Base-by-base conservation (phyloP, 35 echinoderm and acorn worm species). In the Ophioderma brevispina region DNA sequence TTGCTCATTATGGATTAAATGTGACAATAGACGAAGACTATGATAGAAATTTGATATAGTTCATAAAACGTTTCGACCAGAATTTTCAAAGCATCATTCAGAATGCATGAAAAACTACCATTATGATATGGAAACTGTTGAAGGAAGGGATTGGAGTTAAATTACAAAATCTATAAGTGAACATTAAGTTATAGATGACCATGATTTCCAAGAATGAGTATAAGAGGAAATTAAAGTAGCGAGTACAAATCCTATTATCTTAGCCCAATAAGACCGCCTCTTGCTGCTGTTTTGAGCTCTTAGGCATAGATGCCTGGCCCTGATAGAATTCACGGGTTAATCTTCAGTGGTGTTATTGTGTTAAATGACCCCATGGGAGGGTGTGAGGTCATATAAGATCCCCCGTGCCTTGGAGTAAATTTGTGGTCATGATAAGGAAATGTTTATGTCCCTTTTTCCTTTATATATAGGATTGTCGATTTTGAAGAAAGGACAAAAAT, bases 271-370 rank as follows among this genome's bases (percentile, higher is more conserved):
- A 25, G 17, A 70, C 59, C 28, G 59, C 59, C 59, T 70, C 59
- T 70, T 25, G 10, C n/a, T 15, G 15, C 23, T 30, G 15, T 15
- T 70, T 30, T 4, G 28, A 25, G 59, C 17, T 70, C 23, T 2
- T 25, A 70, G 59, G 59, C 59, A 70, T 30, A 25, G 59, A 70
- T 70, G 59, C 10, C 23, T 18, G 3, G 5, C n/a, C 59, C n/a
- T 30, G 59, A 70, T 70, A 70, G 59, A 70, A 70, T 70, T 70
- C 59, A 70, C 59, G 28, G 59, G 59, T 70, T 25, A 70, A 70
- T 15, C 17, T 25, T 2, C 10, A 8, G n/a, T 70, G 59, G 59
- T 70, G 59, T 70, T 8, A 70, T 70, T 70, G 59, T 4, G n/a
- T n/a, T 15, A 70, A 70, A 70, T 70, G 59, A 70, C 59, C 59